Conservation (phyloP, 2,797 vertebrate species). For the Adrianichthys oophorus region DNA sequence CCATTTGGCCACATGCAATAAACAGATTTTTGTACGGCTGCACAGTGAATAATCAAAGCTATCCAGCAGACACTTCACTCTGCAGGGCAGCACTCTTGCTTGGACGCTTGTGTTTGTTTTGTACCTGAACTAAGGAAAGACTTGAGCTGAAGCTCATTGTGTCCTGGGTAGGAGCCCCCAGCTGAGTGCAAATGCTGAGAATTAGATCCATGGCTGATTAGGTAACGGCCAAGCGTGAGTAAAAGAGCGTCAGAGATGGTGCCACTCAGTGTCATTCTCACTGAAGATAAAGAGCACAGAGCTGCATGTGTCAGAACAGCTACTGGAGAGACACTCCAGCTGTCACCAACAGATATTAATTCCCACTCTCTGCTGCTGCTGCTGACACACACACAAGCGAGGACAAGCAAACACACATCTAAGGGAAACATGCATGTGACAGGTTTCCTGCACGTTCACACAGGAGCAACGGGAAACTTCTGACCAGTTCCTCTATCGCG, state of each 20-base stretch:
- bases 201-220: slow-evolving; percentile 46
- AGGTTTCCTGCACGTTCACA: slow-evolving; percentile 4
- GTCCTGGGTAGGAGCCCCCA: slow-evolving; percentile 17
- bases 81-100: no score
- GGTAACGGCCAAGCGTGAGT: slow-evolving; percentile 24
- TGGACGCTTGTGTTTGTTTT: slow-evolving; percentile 7
- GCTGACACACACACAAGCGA: slow-evolving; percentile 2
- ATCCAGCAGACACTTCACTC: no score
- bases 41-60: no score
- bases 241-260: slow-evolving; percentile 43
- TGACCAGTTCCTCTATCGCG: no score
- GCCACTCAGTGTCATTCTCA: slow-evolving; percentile 54
- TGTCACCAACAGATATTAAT: slow-evolving; percentile 53
- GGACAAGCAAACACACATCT: no score
- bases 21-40: no score
- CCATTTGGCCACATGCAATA: no score
- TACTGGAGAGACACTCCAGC: slow-evolving; percentile 42
- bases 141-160: slow-evolving; percentile 24
- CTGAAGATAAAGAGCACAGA: slow-evolving; percentile 52
- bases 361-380: slow-evolving; percentile 5
- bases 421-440: slow-evolving; percentile 3
- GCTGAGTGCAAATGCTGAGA: slow-evolving; percentile 28
- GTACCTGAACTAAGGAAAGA: slow-evolving; percentile 12
- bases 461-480: background rate
- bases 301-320: slow-evolving; percentile 43